phyloP scores from a whole-genome alignment of 1,140 invertebrate species.

The Lepidotrigona ventralis region DNA sequence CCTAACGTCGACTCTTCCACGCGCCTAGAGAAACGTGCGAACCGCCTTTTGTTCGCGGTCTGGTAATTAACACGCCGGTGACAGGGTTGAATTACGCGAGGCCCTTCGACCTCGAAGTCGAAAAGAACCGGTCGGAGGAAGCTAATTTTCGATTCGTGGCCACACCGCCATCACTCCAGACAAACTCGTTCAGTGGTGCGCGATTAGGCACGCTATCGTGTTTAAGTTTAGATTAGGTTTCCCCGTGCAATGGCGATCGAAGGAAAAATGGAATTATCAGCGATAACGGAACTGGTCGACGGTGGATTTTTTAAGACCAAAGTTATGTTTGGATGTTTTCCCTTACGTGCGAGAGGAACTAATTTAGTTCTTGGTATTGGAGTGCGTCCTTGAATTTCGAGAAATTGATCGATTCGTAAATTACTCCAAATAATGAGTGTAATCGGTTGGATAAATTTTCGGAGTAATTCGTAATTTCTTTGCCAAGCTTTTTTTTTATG shows the following conservation, averaged over 20 bases:
- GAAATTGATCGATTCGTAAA: no score
- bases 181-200: constrained; percentile 20
- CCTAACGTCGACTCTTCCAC: constrained; percentile 4
- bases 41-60: not conserved
- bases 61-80: constrained; percentile 10
- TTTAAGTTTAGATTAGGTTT: not conserved
- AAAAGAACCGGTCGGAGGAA: not conserved
- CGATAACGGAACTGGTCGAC: not conserved
- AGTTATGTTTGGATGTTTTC: not conserved
- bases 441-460: no score
- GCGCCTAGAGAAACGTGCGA: not conserved
- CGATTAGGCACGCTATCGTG: constrained; percentile 1
- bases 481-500: no score
- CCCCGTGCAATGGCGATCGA: not conserved
- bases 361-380: no score
- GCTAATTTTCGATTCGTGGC: not conserved
- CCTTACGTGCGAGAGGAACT: no score
- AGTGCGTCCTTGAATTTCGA: no score
- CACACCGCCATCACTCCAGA: not conserved
- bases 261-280: constrained; percentile 20
- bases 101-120: not conserved
- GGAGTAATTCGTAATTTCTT: no score
- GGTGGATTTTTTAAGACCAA: not conserved
- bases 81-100: constrained; percentile 23
- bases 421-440: no score